Base-by-base conservation (phyloP, 2,888 invertebrate species). In the Drosophila pullipes region DNA sequence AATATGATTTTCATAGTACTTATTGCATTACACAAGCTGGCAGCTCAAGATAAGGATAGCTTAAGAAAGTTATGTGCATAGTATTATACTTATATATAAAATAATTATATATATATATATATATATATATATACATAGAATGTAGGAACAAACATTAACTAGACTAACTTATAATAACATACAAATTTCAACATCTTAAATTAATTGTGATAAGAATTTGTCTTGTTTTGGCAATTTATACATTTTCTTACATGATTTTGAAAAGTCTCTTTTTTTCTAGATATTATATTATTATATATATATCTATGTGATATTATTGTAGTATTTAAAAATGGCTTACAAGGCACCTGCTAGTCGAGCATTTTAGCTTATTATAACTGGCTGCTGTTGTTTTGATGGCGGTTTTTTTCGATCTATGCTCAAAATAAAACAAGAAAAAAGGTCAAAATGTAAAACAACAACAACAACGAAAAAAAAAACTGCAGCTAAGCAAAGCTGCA, bases 401-500 rank as follows among this genome's bases (percentile, higher is more conserved):
- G 52, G 35, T 65, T 68, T 60, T 54, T 64, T 64, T 57, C 47
- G 68, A 79, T 71, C 64, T 84, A 76, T 67, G 70, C 47, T 50
- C 28, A 54, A 71, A 62, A 50, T 52, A 31, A 39, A 16, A 30
- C 33, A 16, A 35, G 30, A 30, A 39, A 39, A 13, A 22, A 18
- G 18, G 13, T 33, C 28, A 37, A 28, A 28, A 25, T 13, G 39
- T n/a, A n/a, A 30, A 30, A 31, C 9, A 31, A 31, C 0, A 37
- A 30, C 5, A 30, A 30, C 30, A 30, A 6, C 30, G 57, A 37
- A 1, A 31, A 69, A 60, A 55, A 50, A 63, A 72, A 66, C 52
- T 79, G 75, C 68, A 75, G 76, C 69, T 81, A 67, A 82, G 80
- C 79, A 79, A 69, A 82, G 80, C 80, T 80, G 80, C 80, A 59